phyloP scores from a whole-genome alignment of 1,140 invertebrate genomes.

The Hypothenemus hampei region DNA sequence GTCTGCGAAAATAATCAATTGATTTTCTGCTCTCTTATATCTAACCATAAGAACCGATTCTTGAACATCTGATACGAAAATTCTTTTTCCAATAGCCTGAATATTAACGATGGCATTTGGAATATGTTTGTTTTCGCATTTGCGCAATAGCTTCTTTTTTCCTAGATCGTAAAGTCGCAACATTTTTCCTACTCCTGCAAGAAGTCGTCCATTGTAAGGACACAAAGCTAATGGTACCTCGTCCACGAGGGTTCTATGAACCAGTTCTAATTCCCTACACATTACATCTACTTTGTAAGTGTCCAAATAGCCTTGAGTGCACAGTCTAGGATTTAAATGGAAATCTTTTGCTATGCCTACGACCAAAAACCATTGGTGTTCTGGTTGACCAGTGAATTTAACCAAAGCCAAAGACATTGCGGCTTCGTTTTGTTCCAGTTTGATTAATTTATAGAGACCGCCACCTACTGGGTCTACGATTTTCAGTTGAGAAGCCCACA shows the following conservation, averaged over 20 bases:
- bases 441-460: conserved; percentile 71
- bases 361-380: conserved; percentile 70
- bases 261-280: conserved; percentile 76
- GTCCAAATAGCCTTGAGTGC: conserved; percentile 76
- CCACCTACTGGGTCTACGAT: conserved; percentile 85
- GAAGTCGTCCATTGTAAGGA: conserved; percentile 84
- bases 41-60: conserved; percentile 96
- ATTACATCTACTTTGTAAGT: conserved; percentile 75
- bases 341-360: conserved; percentile 90
- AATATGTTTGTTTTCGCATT: conserved; percentile 99
- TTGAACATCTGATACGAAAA: conserved; percentile 94
- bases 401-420: conserved; percentile 75
- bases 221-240: conserved; percentile 88
- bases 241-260: conserved; percentile 93
- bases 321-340: conserved; percentile 79
- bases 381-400: conserved; percentile 50
- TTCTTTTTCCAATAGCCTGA: conserved; percentile 86
- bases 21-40: conserved; percentile 94
- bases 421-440: conserved; percentile 94
- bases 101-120: conserved; percentile 93
- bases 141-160: conserved; percentile 92
- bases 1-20: conserved; percentile 96
- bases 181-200: conserved; percentile 90
- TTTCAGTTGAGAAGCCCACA: conserved; percentile 95
- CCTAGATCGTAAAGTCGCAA: conserved; percentile 95